Evolutionary conservation across 2,113 vertebrate species (phyloP).

Genomic region (Urocitellus parryii): DNA sequence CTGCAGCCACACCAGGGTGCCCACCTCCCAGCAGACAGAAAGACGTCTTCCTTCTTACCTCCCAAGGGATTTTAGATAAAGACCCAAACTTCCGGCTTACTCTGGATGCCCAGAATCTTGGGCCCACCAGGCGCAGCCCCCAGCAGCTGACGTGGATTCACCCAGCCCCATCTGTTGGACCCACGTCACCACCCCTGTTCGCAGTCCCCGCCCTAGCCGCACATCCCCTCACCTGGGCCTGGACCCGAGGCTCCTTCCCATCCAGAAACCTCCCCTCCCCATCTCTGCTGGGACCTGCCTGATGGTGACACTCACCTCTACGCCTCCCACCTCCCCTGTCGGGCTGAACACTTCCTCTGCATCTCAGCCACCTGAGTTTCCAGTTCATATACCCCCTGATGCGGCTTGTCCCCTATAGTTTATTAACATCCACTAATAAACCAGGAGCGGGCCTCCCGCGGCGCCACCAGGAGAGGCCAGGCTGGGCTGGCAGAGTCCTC

Average conservation of each 20-base stretch:
- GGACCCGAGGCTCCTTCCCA: neutral
- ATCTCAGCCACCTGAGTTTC: constrained; percentile 81
- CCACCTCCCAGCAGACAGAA: neutral
- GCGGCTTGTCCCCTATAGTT: constrained; percentile 81
- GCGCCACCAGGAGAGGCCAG: constrained; percentile 79
- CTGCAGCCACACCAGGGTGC: too few species aligned
- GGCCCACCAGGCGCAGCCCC: neutral
- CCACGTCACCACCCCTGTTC: neutral
- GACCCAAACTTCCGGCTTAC: neutral
- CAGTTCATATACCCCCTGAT: constrained; percentile 74
- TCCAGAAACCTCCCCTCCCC: rapidly evolving
- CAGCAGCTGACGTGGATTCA: too few species aligned
- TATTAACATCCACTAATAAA: constrained; percentile 89
- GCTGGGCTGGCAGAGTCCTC: constrained; percentile 78
- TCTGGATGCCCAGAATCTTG: neutral
- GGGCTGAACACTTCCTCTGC: constrained; percentile 59
- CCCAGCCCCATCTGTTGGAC: neutral
- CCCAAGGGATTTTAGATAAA: neutral
- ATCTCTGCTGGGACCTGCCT: neutral
- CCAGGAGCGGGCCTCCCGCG: constrained; percentile 77
- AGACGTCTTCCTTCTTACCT: neutral
- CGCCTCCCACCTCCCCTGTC: neutral
- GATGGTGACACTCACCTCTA: neutral
- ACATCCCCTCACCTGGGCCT: rapidly evolving
- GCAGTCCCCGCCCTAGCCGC: rapidly evolving